phyloP scores from a whole-genome alignment of 2,113 vertebrate species.

The Gnathonemus longibarbis region DNA sequence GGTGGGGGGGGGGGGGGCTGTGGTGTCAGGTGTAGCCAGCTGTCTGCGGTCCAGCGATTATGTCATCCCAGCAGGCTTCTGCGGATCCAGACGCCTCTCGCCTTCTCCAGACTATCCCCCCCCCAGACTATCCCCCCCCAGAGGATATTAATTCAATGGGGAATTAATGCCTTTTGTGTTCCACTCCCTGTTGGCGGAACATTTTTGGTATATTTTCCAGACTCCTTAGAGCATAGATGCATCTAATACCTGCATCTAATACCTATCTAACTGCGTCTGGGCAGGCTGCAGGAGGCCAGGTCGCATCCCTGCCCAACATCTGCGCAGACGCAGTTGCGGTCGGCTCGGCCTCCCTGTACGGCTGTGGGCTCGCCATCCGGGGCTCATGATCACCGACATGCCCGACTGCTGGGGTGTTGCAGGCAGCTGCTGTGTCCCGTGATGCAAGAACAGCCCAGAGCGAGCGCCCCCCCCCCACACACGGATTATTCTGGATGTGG shows the following conservation, averaged over 20 bases:
- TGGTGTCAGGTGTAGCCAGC: conserved; percentile 23
- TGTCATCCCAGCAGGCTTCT: conserved; percentile 23
- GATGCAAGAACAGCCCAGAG: not conserved
- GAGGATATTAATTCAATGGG: not conserved
- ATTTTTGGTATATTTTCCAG: conserved; percentile 24
- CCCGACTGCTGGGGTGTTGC: not conserved
- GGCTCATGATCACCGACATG: not conserved
- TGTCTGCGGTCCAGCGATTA: conserved; percentile 27
- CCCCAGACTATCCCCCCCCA: not conserved
- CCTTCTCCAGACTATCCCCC: conserved; percentile 7
- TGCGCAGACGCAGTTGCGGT: not conserved
- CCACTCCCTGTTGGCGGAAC: not conserved
- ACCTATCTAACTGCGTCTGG: no score
- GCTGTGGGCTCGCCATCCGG: not conserved
- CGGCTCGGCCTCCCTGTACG: not conserved
- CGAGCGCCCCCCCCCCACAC: no score
- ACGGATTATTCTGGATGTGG: not conserved
- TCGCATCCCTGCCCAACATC: no score
- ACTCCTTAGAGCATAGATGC: not conserved
- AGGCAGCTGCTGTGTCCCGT: not conserved
- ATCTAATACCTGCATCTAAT: not conserved
- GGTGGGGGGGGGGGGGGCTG: conserved; percentile 2
- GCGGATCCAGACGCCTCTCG: not conserved
- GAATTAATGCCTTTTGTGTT: conserved; percentile 3
- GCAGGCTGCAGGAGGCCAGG: no score